Conservation (phyloP, 2,888 invertebrate genomes). For the Blomia tropicalis region DNA sequence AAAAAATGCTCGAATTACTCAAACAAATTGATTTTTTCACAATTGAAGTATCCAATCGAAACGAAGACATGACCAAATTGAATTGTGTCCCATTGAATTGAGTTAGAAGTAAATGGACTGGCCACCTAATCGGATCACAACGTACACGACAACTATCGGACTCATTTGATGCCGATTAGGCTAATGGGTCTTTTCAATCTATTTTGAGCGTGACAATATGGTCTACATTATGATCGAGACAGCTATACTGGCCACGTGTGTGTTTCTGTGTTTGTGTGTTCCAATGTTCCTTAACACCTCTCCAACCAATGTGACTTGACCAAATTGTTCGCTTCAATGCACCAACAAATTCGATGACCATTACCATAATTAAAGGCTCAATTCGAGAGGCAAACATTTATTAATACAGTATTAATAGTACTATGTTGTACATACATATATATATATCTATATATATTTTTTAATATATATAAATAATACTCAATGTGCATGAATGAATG, state of each 20-base stretch:
- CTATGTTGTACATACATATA: too few species aligned
- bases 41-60: background rate
- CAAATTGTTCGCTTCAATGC: too few species aligned
- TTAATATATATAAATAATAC: too few species aligned
- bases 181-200: slow-evolving; percentile 1
- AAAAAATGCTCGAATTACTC: background rate
- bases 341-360: too few species aligned
- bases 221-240: background rate
- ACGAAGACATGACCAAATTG: background rate
- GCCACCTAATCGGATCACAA: slow-evolving; percentile 6
- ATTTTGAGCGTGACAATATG: slow-evolving; percentile 4
- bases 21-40: background rate
- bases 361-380: too few species aligned
- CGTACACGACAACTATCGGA: background rate
- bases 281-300: too few species aligned
- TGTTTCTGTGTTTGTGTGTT: too few species aligned
- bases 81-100: slow-evolving; percentile 5
- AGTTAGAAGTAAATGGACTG: background rate
- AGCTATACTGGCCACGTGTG: background rate
- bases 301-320: too few species aligned
- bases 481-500: too few species aligned
- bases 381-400: too few species aligned
- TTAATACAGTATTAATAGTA: too few species aligned
- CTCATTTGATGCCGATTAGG: background rate
- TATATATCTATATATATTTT: too few species aligned